These are phyloP conservation scores for Pantala flavescens DNA, from an alignment of 1,140 invertebrate species.

Conservation along the genomic window DNA sequence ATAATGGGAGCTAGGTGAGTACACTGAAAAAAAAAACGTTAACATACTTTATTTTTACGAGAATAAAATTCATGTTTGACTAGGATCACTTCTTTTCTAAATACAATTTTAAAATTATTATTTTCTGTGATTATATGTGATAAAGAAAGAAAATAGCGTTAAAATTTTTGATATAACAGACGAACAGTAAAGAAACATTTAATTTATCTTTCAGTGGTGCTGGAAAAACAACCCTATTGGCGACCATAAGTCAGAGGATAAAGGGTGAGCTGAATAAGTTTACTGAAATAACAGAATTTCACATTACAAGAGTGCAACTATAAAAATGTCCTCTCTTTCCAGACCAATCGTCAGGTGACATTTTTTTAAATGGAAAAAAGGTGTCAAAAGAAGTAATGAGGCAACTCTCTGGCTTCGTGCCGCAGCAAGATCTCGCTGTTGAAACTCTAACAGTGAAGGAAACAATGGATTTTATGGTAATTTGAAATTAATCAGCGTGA, in stretches of 20 bases:
- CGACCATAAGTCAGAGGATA: constrained; percentile 52
- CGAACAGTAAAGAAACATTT: too few species aligned
- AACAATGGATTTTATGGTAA: constrained; percentile 66
- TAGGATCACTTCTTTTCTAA: too few species aligned
- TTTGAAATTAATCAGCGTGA: constrained; percentile 25
- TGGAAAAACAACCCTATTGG: constrained; percentile 59
- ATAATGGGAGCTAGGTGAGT: constrained; percentile 40
- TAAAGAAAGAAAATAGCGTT: too few species aligned
- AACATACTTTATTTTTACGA: background rate
- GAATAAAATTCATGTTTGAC: background rate
- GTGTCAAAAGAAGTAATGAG: constrained; percentile 49
- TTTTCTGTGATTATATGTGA: too few species aligned
- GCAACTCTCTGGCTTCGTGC: constrained; percentile 59
- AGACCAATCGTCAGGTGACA: constrained; percentile 46
- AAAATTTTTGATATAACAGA: too few species aligned
- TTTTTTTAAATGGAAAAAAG: constrained; percentile 53
- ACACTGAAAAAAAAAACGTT: background rate
- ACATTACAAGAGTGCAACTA: too few species aligned
- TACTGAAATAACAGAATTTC: background rate
- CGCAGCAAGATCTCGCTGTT: constrained; percentile 57
- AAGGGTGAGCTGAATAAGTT: constrained; percentile 33
- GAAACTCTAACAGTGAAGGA: constrained; percentile 57
- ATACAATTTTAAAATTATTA: too few species aligned
- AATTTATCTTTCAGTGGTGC: constrained; percentile 44
- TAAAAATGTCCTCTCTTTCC: constrained; percentile 13